phyloP scores from a whole-genome alignment of 2,797 vertebrate genomes.

The Spea hammondii region DNA sequence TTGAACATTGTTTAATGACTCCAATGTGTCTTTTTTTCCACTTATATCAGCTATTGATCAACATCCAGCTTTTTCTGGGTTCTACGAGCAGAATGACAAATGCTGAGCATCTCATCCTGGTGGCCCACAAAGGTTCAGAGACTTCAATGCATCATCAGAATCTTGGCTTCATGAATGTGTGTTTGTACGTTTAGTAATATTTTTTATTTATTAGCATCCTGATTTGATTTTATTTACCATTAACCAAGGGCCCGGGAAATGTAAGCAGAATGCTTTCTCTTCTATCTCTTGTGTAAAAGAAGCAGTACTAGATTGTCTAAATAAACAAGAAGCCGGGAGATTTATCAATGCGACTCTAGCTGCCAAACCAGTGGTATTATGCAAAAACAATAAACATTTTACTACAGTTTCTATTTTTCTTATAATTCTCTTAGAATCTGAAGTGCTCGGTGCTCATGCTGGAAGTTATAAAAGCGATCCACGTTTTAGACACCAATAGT shows the following conservation, averaged over 20 bases:
- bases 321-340: neutral
- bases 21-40: neutral
- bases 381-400: neutral
- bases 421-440: no score
- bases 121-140: neutral
- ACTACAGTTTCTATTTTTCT: neutral
- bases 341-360: neutral
- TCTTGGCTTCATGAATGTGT: conserved; percentile 50
- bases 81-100: neutral
- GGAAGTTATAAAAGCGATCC: no score
- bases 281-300: conserved; percentile 30
- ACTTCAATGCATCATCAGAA: conserved; percentile 35
- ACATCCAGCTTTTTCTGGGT: conserved; percentile 4
- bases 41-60: neutral
- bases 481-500: no score
- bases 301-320: conserved; percentile 37
- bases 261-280: conserved; percentile 26
- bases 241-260: conserved; percentile 24
- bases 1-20: neutral
- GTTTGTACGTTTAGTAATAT: conserved; percentile 36
- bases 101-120: conserved; percentile 4
- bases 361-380: neutral
- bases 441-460: no score
- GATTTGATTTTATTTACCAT: conserved; percentile 29
- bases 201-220: conserved; percentile 42